Base-by-base conservation (phyloP, 2,888 invertebrate species). In the Caenorhabditis zanzibari region DNA sequence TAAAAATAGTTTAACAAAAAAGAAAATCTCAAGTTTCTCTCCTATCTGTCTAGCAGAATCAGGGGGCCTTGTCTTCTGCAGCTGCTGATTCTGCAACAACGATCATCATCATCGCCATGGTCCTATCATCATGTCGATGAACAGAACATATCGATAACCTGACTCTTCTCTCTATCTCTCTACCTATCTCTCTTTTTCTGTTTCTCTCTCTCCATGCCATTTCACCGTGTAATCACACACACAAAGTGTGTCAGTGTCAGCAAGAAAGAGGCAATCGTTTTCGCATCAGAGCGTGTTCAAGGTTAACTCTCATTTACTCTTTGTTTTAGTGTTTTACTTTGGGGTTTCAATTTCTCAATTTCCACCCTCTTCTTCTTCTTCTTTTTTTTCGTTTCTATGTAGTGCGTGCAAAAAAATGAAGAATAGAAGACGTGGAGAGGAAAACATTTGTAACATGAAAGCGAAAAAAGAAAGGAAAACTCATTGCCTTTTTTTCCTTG, bases 371-470 rank as follows among this genome's bases (percentile, higher is more conserved):
- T 38, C 38, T 7, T 32, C 32, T 7, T 38, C 38, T 6, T 41
- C 52, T 68, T 68, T 52, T 32, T 68, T 68, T 68, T 68, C 16
- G n/a, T 54, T 68, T 35, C 28, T 38, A 41, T 32, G n/a, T n/a
- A n/a, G n/a, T 24, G 26, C 41, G 28, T 41, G 47, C 52, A n/a
- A n/a, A n/a, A n/a, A n/a, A 32, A 7, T 7, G 38, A 6, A 6
- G 10, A 6, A 12, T 16, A 26, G 49, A 32, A 47, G 59, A 44
- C 24, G 54, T 26, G 54, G 54, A 26, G 12, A 12, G n/a, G 61
- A 64, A 64, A 74, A 64, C 63, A 74, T 58, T 64, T 63, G 59
- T 72, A 64, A 58, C 71, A 66, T n/a, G 47, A 47, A 47, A 5
- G n/a, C n/a, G n/a, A n/a, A n/a, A 14, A 44, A 47, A n/a, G 19